These are phyloP conservation scores for Heliconius erato DNA, from an alignment of 2,888 invertebrate genomes.

Conservation along the genomic window DNA sequence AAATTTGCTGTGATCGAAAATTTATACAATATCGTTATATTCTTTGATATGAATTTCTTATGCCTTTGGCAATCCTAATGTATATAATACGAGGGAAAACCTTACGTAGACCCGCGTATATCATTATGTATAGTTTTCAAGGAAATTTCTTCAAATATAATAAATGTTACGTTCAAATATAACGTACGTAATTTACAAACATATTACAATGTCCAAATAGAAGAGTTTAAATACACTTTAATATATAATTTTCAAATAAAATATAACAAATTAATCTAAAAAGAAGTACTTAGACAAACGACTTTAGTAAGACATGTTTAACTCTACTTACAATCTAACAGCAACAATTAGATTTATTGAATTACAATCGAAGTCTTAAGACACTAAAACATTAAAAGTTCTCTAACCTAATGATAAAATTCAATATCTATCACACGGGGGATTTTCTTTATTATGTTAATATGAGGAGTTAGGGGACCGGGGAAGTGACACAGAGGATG, in stretches of 20 bases:
- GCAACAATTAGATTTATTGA: conserved; percentile 45
- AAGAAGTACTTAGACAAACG: background rate
- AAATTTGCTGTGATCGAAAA: conserved; percentile 36
- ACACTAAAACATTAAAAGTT: conserved; percentile 43
- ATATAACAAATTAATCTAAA: background rate
- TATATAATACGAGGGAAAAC: conserved; percentile 34
- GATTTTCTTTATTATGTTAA: conserved; percentile 8
- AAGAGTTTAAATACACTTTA: background rate
- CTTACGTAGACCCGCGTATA: conserved; percentile 30
- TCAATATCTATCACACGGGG: conserved; percentile 46
- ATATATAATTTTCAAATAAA: background rate
- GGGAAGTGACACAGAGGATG: background rate
- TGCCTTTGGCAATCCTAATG: conserved; percentile 64
- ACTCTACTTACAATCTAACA: conserved; percentile 43
- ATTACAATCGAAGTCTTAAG: conserved; percentile 41
- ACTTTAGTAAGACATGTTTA: conserved; percentile 16
- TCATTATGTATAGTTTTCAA: conserved; percentile 25
- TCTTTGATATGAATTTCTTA: conserved; percentile 69
- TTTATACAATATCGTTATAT: conserved; percentile 49
- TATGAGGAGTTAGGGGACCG: background rate
- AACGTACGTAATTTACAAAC: background rate
- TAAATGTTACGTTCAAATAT: background rate
- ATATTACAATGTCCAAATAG: background rate
- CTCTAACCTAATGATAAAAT: conserved; percentile 50
- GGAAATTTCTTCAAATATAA: conserved; percentile 8